phyloP scores from a whole-genome alignment of 2,888 invertebrate species.

The Acrobasis repandana region DNA sequence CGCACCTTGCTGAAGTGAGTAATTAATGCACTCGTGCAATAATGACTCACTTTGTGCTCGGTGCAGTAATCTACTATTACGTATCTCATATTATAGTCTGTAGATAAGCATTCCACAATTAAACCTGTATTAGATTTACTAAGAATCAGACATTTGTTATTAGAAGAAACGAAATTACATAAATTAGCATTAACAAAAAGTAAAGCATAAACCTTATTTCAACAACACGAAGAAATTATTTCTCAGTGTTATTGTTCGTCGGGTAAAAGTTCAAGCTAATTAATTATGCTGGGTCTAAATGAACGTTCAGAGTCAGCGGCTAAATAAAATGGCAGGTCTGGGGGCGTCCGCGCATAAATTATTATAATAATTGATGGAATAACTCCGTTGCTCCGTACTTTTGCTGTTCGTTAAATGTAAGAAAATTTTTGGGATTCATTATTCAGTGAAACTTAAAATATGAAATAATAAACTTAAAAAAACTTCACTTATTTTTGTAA shows the following conservation, averaged over 20 bases:
- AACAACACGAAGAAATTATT: constrained; percentile 26
- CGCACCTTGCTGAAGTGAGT: too few species aligned
- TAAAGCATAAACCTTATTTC: constrained; percentile 2
- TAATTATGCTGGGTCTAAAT: constrained; percentile 40
- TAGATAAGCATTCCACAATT: too few species aligned
- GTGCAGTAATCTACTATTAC: too few species aligned
- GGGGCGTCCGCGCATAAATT: constrained; percentile 29
- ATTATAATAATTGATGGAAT: constrained; percentile 16
- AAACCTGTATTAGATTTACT: too few species aligned
- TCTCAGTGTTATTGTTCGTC: constrained; percentile 25
- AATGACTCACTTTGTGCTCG: too few species aligned
- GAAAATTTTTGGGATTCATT: background rate
- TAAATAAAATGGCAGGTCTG: constrained; percentile 31
- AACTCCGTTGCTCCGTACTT: constrained; percentile 7
- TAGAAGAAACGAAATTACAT: background rate
- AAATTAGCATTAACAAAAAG: background rate
- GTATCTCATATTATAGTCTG: too few species aligned
- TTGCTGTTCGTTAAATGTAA: constrained; percentile 6
- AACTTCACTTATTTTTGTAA: too few species aligned
- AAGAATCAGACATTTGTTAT: background rate
- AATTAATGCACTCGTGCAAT: too few species aligned
- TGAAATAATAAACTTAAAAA: background rate
- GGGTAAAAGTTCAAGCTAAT: constrained; percentile 31
- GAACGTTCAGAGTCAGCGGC: constrained; percentile 29
- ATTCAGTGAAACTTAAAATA: background rate